These are phyloP conservation scores for Crax fasciolata DNA, from an alignment of 2,797 vertebrate species.

Conservation along the genomic window DNA sequence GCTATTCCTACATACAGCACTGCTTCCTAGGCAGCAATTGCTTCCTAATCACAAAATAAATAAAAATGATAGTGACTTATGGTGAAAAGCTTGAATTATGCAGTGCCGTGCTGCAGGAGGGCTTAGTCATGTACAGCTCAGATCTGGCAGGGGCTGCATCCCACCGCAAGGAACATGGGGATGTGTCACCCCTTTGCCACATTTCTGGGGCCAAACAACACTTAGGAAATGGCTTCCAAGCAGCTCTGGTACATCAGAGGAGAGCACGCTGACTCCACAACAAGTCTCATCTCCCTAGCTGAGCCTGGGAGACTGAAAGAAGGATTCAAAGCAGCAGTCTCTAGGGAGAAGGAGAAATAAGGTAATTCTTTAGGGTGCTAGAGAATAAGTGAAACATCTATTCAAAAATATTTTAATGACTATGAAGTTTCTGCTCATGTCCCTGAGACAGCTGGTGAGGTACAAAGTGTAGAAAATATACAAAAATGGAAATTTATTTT, in stretches of 20 bases:
- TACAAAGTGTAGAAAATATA: background rate
- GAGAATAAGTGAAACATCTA: background rate
- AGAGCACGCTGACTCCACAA: background rate
- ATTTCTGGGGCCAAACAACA: background rate
- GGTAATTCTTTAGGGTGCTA: background rate
- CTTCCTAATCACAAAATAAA: background rate
- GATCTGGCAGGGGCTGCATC: background rate
- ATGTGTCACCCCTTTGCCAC: background rate
- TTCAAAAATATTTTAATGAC: background rate
- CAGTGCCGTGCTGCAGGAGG: background rate
- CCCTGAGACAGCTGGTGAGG: background rate
- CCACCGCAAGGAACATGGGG: background rate
- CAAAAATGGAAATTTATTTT: background rate
- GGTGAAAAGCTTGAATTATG: background rate
- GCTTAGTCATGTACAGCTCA: background rate
- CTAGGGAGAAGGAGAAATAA: background rate
- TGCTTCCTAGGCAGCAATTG: background rate
- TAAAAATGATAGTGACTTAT: background rate
- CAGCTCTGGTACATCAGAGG: background rate
- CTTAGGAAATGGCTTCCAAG: background rate
- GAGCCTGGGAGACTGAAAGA: background rate
- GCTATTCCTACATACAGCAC: accelerated
- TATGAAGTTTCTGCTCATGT: background rate
- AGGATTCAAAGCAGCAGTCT: background rate
- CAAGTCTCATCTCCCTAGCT: background rate